Conservation (phyloP, 1,140 invertebrate genomes). For the Sinella curviseta region DNA sequence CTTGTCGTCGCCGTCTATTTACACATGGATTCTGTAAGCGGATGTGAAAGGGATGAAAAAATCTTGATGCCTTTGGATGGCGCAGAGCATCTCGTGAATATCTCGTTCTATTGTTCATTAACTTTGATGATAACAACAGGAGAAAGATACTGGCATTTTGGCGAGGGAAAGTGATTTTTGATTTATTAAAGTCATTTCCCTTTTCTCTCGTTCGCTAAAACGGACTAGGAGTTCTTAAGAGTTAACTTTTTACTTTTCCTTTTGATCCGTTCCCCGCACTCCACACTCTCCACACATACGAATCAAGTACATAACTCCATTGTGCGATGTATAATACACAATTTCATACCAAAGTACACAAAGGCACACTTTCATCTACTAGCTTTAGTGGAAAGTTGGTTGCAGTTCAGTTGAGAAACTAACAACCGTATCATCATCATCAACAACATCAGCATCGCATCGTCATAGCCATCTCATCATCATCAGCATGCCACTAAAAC, state of each 20-base stretch:
- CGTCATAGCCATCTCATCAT: background rate
- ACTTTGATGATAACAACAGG: background rate
- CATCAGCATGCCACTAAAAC: constrained; percentile 36
- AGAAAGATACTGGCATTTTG: background rate
- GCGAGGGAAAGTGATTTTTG: constrained; percentile 18
- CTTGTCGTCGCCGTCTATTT: no score
- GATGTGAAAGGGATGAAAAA: background rate
- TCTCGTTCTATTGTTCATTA: background rate
- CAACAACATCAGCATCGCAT: no score
- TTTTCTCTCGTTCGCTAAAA: background rate
- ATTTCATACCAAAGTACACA: no score
- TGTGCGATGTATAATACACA: no score
- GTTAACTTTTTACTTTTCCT: background rate
- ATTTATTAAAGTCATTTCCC: constrained; percentile 15
- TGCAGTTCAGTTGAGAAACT: constrained; percentile 8
- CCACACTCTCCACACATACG: background rate
- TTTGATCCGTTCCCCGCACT: no score
- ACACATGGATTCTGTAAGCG: no score
- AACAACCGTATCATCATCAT: constrained; percentile 25
- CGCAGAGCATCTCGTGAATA: background rate
- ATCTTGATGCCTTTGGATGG: background rate
- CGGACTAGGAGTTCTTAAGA: background rate
- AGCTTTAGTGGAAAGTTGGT: constrained; percentile 11
- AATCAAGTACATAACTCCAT: no score
- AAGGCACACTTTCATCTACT: background rate